Evolutionary conservation across 1,140 invertebrate species (phyloP), one percentile per base, ranked within the genome.

Genomic region (Drosophila seguyi): DNA sequence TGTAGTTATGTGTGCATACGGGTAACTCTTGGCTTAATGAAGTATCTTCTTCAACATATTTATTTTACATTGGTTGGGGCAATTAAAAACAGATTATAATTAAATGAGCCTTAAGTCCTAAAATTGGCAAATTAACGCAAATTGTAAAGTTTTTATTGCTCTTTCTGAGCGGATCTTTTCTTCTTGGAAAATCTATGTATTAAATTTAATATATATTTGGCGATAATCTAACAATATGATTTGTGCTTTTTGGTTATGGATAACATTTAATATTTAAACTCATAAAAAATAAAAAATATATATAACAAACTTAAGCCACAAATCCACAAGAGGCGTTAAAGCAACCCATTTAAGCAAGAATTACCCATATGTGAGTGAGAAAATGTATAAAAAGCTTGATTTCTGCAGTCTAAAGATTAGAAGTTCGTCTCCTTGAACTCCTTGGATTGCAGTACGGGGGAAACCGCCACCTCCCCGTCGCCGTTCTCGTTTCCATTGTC

Each of bases 341-440:
- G n/a, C 20, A 8, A 42, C 25, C 13, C 11, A 25, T 41, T 20
- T 39, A 42, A 42, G 38, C 29, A 8, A 61, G 62, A 65, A 62
- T 31, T 65, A 66, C 60, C 60, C 66, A 65, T 55, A 50, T 56
- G 20, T 60, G 34, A 59, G 48, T 71, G 45, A 50, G 50, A 73
- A 25, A 50, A 47, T 66, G 36, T 53, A 71, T 53, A 55, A 67
- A 61, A 71, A 52, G 53, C 39, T 67, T 41, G 57, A 39, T 61
- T 22, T 66, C 36, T 62, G 47, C 60, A 73, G 78, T 74, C 79
- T 88, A 53, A 47, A n/a, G 61, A 22, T 69, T 53, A 92, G 74
- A 92, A 92, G 63, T 90, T 92, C 27, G 91, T 92, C 75, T 92
- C 91, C 39, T 92, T 90, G 39, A 92, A 92, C 55, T 92, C 91